phyloP scores from a whole-genome alignment of 2,888 invertebrate species.

The Chesias legatella region DNA sequence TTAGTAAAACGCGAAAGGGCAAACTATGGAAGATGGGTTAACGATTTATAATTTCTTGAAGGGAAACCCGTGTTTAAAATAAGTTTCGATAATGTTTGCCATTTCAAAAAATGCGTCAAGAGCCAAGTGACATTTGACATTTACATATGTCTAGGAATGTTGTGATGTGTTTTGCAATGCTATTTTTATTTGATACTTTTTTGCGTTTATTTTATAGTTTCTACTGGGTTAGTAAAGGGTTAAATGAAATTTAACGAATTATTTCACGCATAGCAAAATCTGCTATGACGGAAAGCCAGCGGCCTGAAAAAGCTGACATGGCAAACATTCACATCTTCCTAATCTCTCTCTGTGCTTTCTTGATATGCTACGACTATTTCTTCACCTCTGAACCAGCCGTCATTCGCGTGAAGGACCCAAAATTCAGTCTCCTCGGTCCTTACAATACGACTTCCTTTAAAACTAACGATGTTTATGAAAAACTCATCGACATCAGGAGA shows the following conservation, averaged over 20 bases:
- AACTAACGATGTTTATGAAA: constrained; percentile 44
- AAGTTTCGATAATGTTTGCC: too few species aligned
- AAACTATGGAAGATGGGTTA: too few species aligned
- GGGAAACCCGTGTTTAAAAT: too few species aligned
- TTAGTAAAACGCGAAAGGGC: too few species aligned
- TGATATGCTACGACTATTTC: constrained; percentile 42
- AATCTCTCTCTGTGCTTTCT: constrained; percentile 32
- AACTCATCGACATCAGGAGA: constrained; percentile 79
- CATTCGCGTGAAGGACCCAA: constrained; percentile 40
- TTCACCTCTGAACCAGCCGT: constrained; percentile 22
- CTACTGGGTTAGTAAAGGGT: too few species aligned
- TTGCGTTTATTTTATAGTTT: not conserved
- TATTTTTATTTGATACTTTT: not conserved
- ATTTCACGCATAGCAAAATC: not conserved
- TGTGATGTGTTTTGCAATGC: not conserved
- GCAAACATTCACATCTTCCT: constrained; percentile 40
- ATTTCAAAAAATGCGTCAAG: too few species aligned
- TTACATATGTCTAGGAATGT: not conserved
- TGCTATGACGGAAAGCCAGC: constrained; percentile 38
- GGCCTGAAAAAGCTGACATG: constrained; percentile 40
- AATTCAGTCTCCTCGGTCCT: constrained; percentile 48
- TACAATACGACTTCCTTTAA: constrained; percentile 33
- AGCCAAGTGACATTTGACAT: too few species aligned
- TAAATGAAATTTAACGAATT: too few species aligned
- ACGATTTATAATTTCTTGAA: too few species aligned